These are phyloP conservation scores for Cryptoleucopteryx plumbea DNA, from an alignment of 2,113 vertebrate genomes.

Conservation along the genomic window DNA sequence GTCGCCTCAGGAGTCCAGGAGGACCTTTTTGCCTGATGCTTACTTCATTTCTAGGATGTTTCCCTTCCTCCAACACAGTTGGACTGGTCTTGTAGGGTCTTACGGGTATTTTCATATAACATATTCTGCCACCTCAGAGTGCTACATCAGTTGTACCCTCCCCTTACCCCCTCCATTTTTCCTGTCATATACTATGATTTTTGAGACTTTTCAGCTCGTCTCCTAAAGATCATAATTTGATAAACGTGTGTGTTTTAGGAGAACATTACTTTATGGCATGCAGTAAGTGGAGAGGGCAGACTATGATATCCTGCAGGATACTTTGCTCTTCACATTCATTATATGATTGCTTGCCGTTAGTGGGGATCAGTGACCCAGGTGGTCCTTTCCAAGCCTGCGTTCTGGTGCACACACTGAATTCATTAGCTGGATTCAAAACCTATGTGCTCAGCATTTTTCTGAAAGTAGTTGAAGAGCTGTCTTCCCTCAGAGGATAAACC, in stretches of 20 bases:
- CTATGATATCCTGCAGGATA: background rate
- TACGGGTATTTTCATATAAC: background rate
- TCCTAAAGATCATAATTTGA: background rate
- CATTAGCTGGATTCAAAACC: background rate
- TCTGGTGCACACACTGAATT: background rate
- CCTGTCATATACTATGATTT: background rate
- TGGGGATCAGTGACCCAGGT: background rate
- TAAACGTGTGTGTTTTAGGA: background rate
- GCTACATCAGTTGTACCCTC: background rate
- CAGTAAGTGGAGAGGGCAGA: background rate
- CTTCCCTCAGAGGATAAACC: background rate
- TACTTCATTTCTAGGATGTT: background rate
- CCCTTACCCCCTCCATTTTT: background rate
- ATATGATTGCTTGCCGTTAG: background rate
- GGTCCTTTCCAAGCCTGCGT: background rate
- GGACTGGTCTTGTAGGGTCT: background rate
- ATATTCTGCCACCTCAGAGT: background rate
- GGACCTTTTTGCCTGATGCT: background rate
- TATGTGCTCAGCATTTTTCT: background rate
- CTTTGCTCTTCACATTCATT: background rate
- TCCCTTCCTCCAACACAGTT: background rate
- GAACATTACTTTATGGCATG: background rate
- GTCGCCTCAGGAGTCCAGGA: background rate
- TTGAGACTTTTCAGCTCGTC: background rate
- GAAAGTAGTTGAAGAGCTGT: background rate